A percentile compares a stretch with the other conserved stretches of the same genome.
Conservation (phyloP, 2,888 invertebrate species). For the Anticlea derivata region DNA sequence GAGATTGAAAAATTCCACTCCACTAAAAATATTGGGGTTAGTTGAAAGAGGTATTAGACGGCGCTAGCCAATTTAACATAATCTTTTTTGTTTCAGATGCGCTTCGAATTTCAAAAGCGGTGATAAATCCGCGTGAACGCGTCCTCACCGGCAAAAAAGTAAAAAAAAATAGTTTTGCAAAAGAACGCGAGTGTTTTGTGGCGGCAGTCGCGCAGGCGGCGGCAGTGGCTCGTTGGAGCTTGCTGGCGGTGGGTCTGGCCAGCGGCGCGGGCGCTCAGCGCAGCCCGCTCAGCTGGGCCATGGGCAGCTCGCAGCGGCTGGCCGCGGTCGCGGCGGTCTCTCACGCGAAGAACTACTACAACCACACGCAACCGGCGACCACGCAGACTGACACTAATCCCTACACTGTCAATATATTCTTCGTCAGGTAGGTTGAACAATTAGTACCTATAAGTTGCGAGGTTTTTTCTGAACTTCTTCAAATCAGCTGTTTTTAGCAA, state of each 20-base stretch:
- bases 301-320: constrained; percentile 87
- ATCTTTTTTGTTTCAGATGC: constrained; percentile 61
- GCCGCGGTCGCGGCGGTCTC: constrained; percentile 83
- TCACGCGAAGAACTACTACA: constrained; percentile 71
- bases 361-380: constrained; percentile 74
- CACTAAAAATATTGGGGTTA: no score
- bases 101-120: constrained; percentile 33
- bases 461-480: no score
- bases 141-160: constrained; percentile 40
- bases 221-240: constrained; percentile 71
- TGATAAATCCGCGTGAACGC: constrained; percentile 35
- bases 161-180: constrained; percentile 28
- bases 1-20: no score
- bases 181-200: constrained; percentile 39
- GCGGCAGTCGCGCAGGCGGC: constrained; percentile 66
- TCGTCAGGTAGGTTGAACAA: constrained; percentile 87
- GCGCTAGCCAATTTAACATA: no score
- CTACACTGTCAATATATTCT: constrained; percentile 85
- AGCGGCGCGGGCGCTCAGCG: constrained; percentile 71
- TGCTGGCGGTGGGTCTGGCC: constrained; percentile 66
- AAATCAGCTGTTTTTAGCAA: no score
- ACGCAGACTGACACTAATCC: constrained; percentile 61
- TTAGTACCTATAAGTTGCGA: neutral
- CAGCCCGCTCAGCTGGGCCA: constrained; percentile 84
- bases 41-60: no score